A percentile compares a stretch with the other conserved stretches of the same genome.
These are phyloP conservation scores for Porphyrio hochstetteri DNA, from an alignment of 2,113 vertebrate genomes.

Conservation along the genomic window DNA sequence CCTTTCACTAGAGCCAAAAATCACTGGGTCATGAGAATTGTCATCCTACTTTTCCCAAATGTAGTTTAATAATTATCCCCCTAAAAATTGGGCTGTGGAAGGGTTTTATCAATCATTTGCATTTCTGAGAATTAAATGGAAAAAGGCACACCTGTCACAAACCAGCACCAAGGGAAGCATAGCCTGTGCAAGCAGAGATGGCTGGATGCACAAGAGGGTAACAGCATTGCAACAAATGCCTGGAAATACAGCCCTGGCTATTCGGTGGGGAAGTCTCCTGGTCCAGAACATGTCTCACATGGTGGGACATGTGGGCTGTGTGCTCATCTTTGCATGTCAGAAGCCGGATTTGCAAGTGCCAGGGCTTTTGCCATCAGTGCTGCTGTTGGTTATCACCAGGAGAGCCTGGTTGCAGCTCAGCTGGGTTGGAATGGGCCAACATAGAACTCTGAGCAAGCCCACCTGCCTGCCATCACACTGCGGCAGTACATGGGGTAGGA, in stretches of 20 bases:
- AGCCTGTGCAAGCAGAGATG: not conserved
- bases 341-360: not conserved
- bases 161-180: not conserved
- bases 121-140: not conserved
- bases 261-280: not conserved
- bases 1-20: not conserved
- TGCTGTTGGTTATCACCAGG: not conserved
- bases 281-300: not conserved
- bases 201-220: not conserved
- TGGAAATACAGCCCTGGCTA: not conserved
- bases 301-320: not conserved
- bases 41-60: not conserved
- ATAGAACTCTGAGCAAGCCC: not conserved
- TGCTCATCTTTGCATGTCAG: not conserved
- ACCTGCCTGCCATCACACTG: not conserved
- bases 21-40: not conserved
- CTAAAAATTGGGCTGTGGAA: fast-evolving
- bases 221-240: not conserved
- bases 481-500: not conserved
- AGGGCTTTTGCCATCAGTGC: not conserved
- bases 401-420: not conserved
- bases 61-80: not conserved
- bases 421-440: not conserved
- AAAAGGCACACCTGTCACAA: not conserved
- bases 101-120: not conserved